These are phyloP conservation scores for Deroplatys truncata DNA, from an alignment of 2,888 invertebrate genomes.

Conservation along the genomic window DNA sequence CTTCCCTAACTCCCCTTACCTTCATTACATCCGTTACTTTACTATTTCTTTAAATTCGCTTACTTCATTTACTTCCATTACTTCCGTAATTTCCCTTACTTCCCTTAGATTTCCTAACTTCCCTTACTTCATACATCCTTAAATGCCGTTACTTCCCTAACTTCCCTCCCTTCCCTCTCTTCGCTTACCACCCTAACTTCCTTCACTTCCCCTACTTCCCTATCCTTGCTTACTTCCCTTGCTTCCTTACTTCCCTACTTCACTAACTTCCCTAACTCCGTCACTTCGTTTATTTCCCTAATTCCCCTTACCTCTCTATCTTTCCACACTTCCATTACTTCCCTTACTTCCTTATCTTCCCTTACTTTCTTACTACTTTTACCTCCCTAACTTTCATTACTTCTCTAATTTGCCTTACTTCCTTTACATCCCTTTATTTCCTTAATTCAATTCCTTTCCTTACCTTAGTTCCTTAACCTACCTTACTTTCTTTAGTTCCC, in stretches of 20 bases:
- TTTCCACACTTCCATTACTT: background rate
- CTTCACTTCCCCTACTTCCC: background rate
- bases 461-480: background rate
- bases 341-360: too few species aligned
- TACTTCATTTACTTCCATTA: too few species aligned
- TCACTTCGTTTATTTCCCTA: background rate
- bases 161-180: too few species aligned
- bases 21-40: background rate
- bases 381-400: background rate
- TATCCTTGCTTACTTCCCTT: background rate
- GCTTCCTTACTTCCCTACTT: background rate
- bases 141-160: background rate
- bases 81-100: background rate
- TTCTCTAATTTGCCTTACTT: too few species aligned
- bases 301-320: background rate
- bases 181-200: too few species aligned
- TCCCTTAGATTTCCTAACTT: background rate
- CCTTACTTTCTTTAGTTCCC: too few species aligned
- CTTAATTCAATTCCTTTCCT: background rate
- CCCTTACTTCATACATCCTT: background rate
- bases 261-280: background rate
- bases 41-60: background rate
- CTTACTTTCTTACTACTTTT: background rate
- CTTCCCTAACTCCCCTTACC: background rate
- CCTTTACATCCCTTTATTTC: background rate